Conservation (phyloP, 2,113 vertebrate species). For the Myiozetetes cayanensis region DNA sequence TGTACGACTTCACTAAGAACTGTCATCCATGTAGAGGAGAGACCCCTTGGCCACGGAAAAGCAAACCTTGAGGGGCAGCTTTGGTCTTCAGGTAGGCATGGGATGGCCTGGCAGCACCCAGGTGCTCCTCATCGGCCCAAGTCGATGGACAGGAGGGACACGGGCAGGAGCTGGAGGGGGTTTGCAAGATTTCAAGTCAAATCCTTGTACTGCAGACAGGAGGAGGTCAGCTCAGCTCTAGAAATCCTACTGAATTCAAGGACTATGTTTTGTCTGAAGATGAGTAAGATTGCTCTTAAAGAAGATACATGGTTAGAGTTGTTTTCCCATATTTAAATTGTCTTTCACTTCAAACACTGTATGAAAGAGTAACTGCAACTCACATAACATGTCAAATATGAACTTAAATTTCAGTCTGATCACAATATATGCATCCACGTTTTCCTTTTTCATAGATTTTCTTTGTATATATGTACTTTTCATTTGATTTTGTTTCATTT, state of each 20-base stretch:
- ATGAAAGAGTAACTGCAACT: not conserved
- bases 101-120: not conserved
- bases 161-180: fast-evolving
- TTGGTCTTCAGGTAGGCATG: fast-evolving
- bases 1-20: not conserved
- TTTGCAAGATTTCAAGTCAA: not conserved
- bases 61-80: not conserved
- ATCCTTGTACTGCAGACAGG: not conserved
- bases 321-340: not conserved
- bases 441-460: not conserved
- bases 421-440: not conserved
- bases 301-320: not conserved
- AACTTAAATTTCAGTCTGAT: not conserved
- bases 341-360: not conserved
- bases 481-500: not conserved
- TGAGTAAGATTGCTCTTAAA: not conserved
- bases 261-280: not conserved
- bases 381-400: not conserved
- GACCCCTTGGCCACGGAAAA: not conserved
- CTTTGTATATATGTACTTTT: not conserved
- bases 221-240: not conserved
- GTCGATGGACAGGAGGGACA: fast-evolving
- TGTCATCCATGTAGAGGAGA: fast-evolving
- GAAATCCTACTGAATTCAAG: not conserved
- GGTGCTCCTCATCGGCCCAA: fast-evolving